phyloP scores from a whole-genome alignment of 2,797 vertebrate genomes.

The Rhabdophis nuchalis region DNA sequence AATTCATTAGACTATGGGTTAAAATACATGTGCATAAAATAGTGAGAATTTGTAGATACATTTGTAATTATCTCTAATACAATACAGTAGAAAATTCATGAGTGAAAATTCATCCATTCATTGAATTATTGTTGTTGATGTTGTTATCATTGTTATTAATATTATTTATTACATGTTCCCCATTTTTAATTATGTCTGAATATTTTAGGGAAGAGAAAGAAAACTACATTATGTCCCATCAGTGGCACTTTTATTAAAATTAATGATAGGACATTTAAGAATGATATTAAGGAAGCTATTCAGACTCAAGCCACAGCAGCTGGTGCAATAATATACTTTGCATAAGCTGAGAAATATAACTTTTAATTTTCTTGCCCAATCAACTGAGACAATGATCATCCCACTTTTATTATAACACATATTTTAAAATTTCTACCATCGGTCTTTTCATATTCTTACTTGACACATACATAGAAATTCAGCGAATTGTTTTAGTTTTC shows the following conservation, averaged over 20 bases:
- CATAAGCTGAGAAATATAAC: slow-evolving; percentile 6
- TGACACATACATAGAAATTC: neutral
- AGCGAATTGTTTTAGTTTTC: slow-evolving; percentile 5
- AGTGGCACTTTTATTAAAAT: neutral
- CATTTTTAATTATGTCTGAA: slow-evolving; percentile 16
- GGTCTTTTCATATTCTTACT: neutral
- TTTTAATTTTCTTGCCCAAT: slow-evolving; percentile 26
- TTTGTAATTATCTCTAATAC: neutral
- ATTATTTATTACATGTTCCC: neutral
- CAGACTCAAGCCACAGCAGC: neutral
- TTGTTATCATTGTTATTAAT: neutral
- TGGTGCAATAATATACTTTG: neutral
- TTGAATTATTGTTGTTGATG: neutral
- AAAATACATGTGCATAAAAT: slow-evolving; percentile 14
- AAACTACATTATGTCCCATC: neutral
- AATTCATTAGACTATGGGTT: neutral
- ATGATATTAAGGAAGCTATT: slow-evolving; percentile 9
- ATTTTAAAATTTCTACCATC: neutral
- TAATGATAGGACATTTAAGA: neutral
- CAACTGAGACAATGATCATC: slow-evolving; percentile 8
- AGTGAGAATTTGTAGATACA: slow-evolving; percentile 45
- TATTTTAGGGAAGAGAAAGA: slow-evolving; percentile 12
- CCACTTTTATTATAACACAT: neutral
- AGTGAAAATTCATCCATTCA: neutral
- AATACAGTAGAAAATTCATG: neutral